Percentiles rank a stretch among this genome's conserved stretches.
phyloP scores from a whole-genome alignment of 2,797 vertebrate species.

The Liasis olivaceus region DNA sequence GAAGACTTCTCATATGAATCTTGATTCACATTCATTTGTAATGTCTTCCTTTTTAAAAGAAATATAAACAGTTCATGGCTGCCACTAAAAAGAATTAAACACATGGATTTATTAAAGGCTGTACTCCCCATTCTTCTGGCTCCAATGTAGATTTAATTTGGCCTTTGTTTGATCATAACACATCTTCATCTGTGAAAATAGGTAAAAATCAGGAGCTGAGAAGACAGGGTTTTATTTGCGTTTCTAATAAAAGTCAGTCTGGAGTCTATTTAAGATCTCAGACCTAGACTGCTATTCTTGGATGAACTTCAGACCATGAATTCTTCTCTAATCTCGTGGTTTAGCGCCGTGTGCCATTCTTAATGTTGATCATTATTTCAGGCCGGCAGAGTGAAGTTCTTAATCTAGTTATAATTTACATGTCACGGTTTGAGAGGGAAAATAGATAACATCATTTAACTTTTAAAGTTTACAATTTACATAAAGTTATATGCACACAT shows the following conservation, averaged over 20 bases:
- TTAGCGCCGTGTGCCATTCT: background rate
- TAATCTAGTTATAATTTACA: background rate
- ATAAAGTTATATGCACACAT: background rate
- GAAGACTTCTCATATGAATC: background rate
- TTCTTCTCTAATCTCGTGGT: background rate
- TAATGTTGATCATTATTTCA: background rate
- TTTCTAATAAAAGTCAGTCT: conserved; percentile 4
- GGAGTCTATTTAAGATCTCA: background rate
- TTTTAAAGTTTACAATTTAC: background rate
- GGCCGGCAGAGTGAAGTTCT: background rate
- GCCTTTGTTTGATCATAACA: background rate
- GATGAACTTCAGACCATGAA: background rate
- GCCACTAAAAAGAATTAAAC: background rate
- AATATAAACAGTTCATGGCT: background rate
- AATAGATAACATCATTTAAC: background rate
- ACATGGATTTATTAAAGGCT: background rate
- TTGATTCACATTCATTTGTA: background rate
- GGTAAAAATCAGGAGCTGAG: background rate
- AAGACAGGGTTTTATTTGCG: background rate
- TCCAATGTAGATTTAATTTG: background rate
- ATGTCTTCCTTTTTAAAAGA: background rate
- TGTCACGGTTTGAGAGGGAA: background rate
- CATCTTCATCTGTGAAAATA: conserved; percentile 25
- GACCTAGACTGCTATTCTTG: conserved; percentile 5
- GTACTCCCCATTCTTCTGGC: background rate